Evolutionary conservation across 1,140 invertebrate species (phyloP).

Genomic region (Drosophila sturtevanti): DNA sequence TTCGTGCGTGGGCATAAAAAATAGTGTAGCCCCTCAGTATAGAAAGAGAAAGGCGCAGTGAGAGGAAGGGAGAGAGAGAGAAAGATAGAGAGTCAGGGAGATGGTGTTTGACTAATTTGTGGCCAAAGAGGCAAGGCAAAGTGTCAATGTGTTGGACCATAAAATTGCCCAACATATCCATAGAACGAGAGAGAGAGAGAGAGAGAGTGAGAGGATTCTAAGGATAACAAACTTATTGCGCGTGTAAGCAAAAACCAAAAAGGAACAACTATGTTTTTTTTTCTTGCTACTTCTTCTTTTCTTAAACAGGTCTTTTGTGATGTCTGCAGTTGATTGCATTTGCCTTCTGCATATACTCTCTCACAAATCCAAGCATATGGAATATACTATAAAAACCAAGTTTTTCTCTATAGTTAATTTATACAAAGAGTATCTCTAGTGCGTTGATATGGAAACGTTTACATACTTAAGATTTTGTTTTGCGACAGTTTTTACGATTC

Average conservation of each 20-base stretch:
- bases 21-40: constrained; percentile 20
- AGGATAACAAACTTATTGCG: constrained; percentile 57
- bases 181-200: not conserved
- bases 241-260: constrained; percentile 56
- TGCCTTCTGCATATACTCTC: constrained; percentile 24
- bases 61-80: too few relatives aligned
- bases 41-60: constrained; percentile 9
- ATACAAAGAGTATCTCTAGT: not conserved
- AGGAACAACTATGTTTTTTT: constrained; percentile 45
- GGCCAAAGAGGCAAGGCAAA: constrained; percentile 51
- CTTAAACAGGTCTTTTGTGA: constrained; percentile 18
- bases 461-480: too few relatives aligned
- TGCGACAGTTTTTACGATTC: constrained; percentile 66
- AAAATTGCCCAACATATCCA: constrained; percentile 46
- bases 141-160: constrained; percentile 65
- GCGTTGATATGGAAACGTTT: too few relatives aligned
- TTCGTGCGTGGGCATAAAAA: constrained; percentile 48
- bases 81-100: constrained; percentile 13
- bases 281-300: too few relatives aligned
- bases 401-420: not conserved
- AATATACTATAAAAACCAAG: not conserved
- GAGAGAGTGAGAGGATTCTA: constrained; percentile 5
- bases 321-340: constrained; percentile 78
- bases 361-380: not conserved
- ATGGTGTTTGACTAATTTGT: constrained; percentile 62